A percentile compares a stretch with the other conserved stretches of the same genome.
Conservation (phyloP, 2,797 vertebrate genomes). For the Eospalax fontanierii region DNA sequence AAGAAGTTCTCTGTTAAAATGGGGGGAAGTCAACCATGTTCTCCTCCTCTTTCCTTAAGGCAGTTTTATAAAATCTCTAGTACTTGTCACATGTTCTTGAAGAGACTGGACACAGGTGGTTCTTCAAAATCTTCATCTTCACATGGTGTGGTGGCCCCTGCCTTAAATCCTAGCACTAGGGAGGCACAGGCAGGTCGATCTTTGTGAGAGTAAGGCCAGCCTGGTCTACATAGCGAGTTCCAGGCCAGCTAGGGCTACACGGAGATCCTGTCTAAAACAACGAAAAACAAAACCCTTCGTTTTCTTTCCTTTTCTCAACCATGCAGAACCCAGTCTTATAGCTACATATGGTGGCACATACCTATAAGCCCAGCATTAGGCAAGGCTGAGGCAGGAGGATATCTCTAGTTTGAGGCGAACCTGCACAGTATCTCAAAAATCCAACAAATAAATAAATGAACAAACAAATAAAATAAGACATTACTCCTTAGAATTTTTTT, state of each 20-base stretch:
- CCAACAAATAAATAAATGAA: background rate
- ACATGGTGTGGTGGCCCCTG: no score
- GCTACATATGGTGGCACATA: no score
- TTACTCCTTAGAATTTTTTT: slow-evolving; percentile 74
- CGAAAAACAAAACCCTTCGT: background rate
- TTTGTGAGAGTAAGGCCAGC: no score
- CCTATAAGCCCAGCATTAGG: background rate
- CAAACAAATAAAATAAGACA: slow-evolving; percentile 28
- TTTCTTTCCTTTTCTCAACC: background rate
- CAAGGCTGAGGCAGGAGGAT: background rate
- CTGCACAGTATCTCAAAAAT: background rate
- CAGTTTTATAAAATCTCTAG: background rate
- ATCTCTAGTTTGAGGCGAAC: background rate
- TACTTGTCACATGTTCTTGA: background rate
- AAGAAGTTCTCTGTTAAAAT: background rate
- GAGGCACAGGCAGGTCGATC: no score
- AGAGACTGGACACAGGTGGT: background rate
- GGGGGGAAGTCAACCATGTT: background rate
- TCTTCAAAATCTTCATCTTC: background rate
- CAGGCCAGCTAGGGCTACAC: no score
- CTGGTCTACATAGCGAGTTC: no score
- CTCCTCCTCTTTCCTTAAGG: background rate
- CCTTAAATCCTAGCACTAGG: no score
- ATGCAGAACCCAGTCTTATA: background rate
- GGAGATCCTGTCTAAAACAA: no score